Base-by-base conservation (phyloP, 2,888 invertebrate species). In the Dynastes tityus region DNA sequence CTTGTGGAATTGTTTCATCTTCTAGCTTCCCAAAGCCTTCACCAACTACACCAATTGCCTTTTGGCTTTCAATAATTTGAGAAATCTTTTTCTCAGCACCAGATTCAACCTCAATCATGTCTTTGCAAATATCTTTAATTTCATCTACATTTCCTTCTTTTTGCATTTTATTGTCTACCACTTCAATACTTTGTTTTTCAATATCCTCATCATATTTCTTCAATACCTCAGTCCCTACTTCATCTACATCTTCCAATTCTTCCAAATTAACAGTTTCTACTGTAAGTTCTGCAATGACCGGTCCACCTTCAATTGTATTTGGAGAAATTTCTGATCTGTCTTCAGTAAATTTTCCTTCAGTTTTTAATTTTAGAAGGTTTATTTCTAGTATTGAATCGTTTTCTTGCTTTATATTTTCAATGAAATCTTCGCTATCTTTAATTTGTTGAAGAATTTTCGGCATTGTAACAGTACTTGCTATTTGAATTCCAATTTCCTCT, bases 191-290 rank as follows among this genome's bases (percentile, higher is more conserved):
- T 11, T 53, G n/a, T 53, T n/a, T n/a, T 8, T 55, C 55, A n/a
- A n/a, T 16, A 8, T 55, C 16, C 22, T n/a, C 16, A 55, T 55
- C 55, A 37, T 5, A 37, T 55, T n/a, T 22, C 16, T n/a, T n/a
- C 55, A 22, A 16, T 55, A 8, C 55, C n/a, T 65, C 65, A 65
- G 65, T 68, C 40, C 49, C 2, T 68, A 16, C 40, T 9, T 8
- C 68, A 40, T 40, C 45, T 5, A 27, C 11, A 11, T 11, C 8
- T 68, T 68, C 68, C 0, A 16, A 22, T 68, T 40, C 16, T 68
- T 55, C 55, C 55, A 55, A 55, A 16, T 55, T 22, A 22, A 22
- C 22, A 55, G 55, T n/a, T 55, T 55, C 55, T 55, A 13, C 53
- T 53, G 3, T 13, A 53, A 53, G 11, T n/a, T n/a, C 53, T 53